These are phyloP conservation scores for Plecotus auritus DNA, from an alignment of 2,113 vertebrate species.

Conservation along the genomic window DNA sequence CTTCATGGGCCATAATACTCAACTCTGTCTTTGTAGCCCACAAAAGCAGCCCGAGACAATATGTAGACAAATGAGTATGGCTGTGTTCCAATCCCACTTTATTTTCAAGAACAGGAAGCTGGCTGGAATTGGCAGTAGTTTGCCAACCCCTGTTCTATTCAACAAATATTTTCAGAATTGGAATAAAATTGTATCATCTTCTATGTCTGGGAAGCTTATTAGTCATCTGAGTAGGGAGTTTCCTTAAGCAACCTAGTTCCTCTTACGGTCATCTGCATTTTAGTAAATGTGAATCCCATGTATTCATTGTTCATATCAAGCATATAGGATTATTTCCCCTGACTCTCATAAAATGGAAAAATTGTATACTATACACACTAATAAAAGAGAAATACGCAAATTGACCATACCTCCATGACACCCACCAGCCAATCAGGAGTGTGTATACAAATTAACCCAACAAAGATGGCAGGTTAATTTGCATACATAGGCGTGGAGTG, in stretches of 20 bases:
- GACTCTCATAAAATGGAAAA: slow-evolving; percentile 16
- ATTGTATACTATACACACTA: background rate
- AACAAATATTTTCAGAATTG: slow-evolving; percentile 42
- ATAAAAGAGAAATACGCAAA: too few relatives aligned
- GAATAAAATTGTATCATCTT: slow-evolving; percentile 23
- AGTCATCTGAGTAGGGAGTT: background rate
- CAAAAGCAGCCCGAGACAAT: background rate
- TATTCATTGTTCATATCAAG: background rate
- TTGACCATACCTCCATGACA: too few relatives aligned
- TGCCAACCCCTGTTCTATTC: background rate
- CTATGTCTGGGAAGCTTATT: background rate
- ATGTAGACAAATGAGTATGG: slow-evolving; percentile 16
- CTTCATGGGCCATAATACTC: background rate
- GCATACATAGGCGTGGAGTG: too few relatives aligned
- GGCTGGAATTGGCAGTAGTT: slow-evolving; percentile 15
- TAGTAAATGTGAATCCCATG: background rate
- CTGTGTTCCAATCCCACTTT: slow-evolving; percentile 19
- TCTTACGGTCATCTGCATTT: background rate
- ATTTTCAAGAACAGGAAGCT: slow-evolving; percentile 47
- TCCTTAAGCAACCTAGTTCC: background rate
- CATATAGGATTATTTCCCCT: background rate
- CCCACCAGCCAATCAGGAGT: too few relatives aligned
- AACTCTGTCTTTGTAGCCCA: background rate
- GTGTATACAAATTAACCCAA: too few relatives aligned
- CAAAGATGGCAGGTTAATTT: too few relatives aligned